These are phyloP conservation scores for Parazoanthus atlanticus DNA, from an alignment of 92 coral and sea anemone species.

Conservation along the genomic window DNA sequence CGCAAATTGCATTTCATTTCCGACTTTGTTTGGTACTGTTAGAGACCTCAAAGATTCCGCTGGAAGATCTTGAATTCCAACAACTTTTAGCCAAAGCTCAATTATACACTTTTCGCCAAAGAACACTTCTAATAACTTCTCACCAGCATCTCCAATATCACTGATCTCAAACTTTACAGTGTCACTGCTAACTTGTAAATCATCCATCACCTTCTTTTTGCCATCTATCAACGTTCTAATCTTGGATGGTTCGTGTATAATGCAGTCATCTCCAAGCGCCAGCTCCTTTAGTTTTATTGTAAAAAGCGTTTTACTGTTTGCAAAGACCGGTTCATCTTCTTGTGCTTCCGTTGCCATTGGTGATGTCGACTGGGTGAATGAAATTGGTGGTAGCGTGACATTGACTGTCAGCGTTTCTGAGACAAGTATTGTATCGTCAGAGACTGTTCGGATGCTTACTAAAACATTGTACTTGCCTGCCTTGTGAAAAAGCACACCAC, in stretches of 20 bases:
- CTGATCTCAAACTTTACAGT: neutral
- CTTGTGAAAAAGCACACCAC: neutral
- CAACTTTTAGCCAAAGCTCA: neutral
- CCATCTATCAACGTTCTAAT: neutral
- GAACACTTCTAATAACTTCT: neutral
- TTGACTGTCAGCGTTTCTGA: no score
- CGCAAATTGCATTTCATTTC: no score
- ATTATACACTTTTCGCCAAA: neutral
- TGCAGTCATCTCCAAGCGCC: neutral
- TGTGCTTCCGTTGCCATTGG: no score
- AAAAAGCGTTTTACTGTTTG: no score
- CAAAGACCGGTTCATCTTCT: neutral
- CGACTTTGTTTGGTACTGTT: no score
- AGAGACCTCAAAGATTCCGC: neutral
- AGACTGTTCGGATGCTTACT: neutral
- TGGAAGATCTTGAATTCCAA: constrained; percentile 13
- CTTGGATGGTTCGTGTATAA: neutral
- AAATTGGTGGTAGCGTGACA: no score
- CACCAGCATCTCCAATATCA: constrained; percentile 1
- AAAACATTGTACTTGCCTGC: neutral
- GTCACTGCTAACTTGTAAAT: neutral
- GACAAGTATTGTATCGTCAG: no score
- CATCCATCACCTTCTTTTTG: neutral
- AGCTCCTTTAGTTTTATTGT: neutral
- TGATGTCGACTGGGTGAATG: no score